Evolutionary conservation across 1,140 invertebrate genomes (phyloP), one percentile per base, ranked within the genome.

Genomic region (Leptinotarsa texana): DNA sequence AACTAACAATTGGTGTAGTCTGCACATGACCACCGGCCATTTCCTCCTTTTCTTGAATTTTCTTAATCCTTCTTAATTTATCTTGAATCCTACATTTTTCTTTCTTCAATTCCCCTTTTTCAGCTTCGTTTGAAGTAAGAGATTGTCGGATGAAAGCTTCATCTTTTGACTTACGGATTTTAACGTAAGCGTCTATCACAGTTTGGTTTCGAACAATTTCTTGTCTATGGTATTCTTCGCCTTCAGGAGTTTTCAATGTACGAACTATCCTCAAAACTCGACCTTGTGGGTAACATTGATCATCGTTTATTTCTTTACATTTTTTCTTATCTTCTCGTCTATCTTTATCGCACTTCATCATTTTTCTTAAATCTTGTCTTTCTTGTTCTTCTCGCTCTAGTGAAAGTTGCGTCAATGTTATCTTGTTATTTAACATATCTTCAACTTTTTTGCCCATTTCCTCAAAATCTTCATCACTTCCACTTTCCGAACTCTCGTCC

Each of bases 401-500:
- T 0, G 93, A 95, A 57, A 85, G 79, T 86, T 96, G 94, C 51
- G 93, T 93, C 15, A 94, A 95, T 1, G 95, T 97, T 84, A 99
- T 99, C 84, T 98, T 98, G 84, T 98, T 99, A 3, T 95, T 92
- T 18, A 99, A 86, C 95, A 99, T 99, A 83, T 97, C 99, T 86
- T 99, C 98, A 51, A 99, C 92, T 85, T 99, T 98, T 85, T 96
- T 97, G n/a, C 94, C 97, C 93, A 99, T 96, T 86, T 99, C 98
- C 83, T 99, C 98, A 80, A 99, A 93, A 81, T 96, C 95, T 80
- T 97, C 95, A 67, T 93, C 91, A 80, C 94, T 92, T 65, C 91
- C 90, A 80, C 92, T 91, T 80, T 99, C 97, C 0, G 95, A 97
- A 84, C 96, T 95, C 84, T 98, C 94, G 42, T 95, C 97, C 70